Evolutionary conservation across 2,113 vertebrate genomes (phyloP).

Genomic region (Coregonus clupeaformis): DNA sequence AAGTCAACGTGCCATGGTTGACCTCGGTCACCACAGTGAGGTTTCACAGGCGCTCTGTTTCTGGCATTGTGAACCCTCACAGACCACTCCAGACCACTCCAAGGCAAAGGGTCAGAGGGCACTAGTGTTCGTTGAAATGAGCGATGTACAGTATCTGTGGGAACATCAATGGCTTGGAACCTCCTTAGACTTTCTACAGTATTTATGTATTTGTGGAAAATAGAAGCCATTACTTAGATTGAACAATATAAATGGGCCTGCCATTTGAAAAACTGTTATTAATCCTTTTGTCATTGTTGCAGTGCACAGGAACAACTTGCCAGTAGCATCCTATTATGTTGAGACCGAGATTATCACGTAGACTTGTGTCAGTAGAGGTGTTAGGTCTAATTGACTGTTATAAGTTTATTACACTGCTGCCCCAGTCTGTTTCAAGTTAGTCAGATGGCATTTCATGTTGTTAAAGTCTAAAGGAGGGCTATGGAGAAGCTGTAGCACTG

Average conservation of each 20-base stretch:
- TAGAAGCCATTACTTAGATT: too few relatives aligned
- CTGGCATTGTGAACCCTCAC: not conserved
- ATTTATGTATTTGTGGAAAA: too few relatives aligned
- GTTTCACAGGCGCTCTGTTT: conserved; percentile 1
- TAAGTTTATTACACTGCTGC: too few relatives aligned
- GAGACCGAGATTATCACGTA: too few relatives aligned
- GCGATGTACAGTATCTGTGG: too few relatives aligned
- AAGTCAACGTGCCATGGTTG: not conserved
- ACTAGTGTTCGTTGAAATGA: too few relatives aligned
- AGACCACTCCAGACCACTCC: not conserved
- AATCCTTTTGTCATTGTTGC: not conserved
- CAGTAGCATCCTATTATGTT: not conserved
- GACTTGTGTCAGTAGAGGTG: too few relatives aligned
- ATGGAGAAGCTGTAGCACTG: not conserved
- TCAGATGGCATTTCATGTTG: not conserved
- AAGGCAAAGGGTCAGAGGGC: not conserved
- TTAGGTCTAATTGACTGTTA: not conserved
- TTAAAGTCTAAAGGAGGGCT: not conserved
- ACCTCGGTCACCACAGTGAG: conserved; percentile 5
- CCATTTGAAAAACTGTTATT: not conserved
- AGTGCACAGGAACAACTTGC: not conserved
- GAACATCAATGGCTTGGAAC: too few relatives aligned
- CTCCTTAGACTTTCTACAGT: too few relatives aligned
- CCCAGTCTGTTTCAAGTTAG: not conserved
- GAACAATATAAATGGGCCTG: too few relatives aligned